phyloP scores from a whole-genome alignment of 2,797 vertebrate genomes.

The Sebastes trivittatus region DNA sequence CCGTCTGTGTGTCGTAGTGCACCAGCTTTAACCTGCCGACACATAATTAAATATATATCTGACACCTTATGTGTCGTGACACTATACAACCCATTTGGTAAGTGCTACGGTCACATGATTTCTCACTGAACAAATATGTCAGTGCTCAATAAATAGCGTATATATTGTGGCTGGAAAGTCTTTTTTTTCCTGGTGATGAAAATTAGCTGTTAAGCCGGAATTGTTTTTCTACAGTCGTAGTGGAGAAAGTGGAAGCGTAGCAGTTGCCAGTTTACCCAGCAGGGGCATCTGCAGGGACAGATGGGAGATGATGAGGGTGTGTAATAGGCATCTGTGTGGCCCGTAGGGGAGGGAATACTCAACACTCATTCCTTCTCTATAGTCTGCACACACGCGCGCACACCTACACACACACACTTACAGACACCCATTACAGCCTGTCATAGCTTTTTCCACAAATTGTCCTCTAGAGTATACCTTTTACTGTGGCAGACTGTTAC shows the following conservation, averaged over 20 bases:
- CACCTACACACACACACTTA: constrained; percentile 24
- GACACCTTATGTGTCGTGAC: background rate
- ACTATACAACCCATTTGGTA: background rate
- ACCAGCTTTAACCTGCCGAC: background rate
- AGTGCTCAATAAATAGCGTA: background rate
- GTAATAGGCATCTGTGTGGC: constrained; percentile 76
- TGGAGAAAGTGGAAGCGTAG: constrained; percentile 40
- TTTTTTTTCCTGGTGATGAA: constrained; percentile 27
- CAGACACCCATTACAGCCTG: constrained; percentile 66
- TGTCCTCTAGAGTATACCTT: constrained; percentile 75
- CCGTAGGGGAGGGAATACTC: constrained; percentile 72
- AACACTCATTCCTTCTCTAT: constrained; percentile 55
- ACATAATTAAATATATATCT: background rate
- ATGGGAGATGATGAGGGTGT: constrained; percentile 79
- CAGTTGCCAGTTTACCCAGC: constrained; percentile 75
- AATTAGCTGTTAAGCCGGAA: constrained; percentile 30
- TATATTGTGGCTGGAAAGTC: background rate
- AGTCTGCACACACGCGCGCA: constrained; percentile 42
- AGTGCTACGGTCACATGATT: background rate
- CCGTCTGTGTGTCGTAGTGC: background rate
- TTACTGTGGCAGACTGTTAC: constrained; percentile 70
- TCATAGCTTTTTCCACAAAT: constrained; percentile 72
- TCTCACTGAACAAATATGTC: background rate
- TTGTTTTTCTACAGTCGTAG: constrained; percentile 22
- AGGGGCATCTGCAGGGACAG: constrained; percentile 82